Evolutionary conservation across 1,140 invertebrate genomes (phyloP).

Genomic region (Scaptomyza montana): DNA sequence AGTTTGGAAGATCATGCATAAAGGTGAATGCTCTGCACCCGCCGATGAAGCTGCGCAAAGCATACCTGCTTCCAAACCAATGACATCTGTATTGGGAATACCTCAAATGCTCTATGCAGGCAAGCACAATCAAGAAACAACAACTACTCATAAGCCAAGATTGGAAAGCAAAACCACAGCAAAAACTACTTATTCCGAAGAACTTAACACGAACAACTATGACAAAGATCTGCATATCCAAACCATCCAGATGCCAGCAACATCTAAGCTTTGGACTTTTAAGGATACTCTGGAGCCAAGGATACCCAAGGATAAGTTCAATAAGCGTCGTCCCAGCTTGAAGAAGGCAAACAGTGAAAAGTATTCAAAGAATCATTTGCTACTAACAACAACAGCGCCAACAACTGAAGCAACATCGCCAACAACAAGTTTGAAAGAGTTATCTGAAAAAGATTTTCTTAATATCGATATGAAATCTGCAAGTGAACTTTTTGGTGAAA

Average conservation of each 20-base stretch:
- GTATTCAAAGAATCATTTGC: conserved; percentile 7
- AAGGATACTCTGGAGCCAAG: conserved; percentile 30
- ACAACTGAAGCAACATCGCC: background rate
- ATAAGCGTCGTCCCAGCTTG: conserved; percentile 12
- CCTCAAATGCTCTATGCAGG: conserved; percentile 38
- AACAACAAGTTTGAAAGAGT: conserved; percentile 6
- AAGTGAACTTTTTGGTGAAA: conserved; percentile 14
- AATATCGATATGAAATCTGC: conserved; percentile 20
- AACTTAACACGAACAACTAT: background rate
- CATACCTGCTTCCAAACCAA: conserved; percentile 1
- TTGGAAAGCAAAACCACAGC: background rate
- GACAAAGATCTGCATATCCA: background rate
- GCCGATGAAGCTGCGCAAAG: conserved; percentile 9
- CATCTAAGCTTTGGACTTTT: conserved; percentile 25
- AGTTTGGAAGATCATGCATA: conserved; percentile 60
- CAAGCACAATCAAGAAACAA: background rate
- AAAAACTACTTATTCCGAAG: background rate
- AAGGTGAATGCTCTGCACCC: conserved; percentile 46
- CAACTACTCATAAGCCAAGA: background rate
- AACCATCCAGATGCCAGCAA: conserved; percentile 12
- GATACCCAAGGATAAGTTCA: no score
- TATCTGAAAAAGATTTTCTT: conserved; percentile 23
- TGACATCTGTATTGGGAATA: conserved; percentile 10
- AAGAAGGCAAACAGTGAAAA: conserved; percentile 41
- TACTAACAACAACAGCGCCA: background rate